Percentiles rank a stretch among this genome's conserved stretches.
Conservation (phyloP, 1,140 invertebrate species). For the Cyclina sinensis region DNA sequence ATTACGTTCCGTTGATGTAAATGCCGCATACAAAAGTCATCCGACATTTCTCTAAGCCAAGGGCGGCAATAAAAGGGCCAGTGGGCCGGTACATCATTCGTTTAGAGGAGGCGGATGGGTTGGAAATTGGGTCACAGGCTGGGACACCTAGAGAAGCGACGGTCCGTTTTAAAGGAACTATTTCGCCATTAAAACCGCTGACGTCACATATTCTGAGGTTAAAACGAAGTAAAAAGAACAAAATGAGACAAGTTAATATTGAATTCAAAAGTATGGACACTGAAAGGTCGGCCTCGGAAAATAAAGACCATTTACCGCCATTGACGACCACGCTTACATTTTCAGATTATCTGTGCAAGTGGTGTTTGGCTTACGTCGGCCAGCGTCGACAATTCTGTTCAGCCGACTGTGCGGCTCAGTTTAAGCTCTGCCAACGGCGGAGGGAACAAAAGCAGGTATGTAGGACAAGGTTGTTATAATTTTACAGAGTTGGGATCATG, state of each 20-base stretch:
- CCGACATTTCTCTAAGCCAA: conserved; percentile 20
- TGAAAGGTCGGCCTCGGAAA: background rate
- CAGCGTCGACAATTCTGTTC: conserved; percentile 66
- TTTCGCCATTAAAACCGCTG: conserved; percentile 39
- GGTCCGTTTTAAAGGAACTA: conserved; percentile 16
- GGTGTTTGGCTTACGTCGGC: conserved; percentile 64
- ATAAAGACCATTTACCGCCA: conserved; percentile 32
- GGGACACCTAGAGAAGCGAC: background rate
- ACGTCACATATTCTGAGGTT: conserved; percentile 25
- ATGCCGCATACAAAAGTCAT: conserved; percentile 63
- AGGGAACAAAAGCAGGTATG: conserved; percentile 60
- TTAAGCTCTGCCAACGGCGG: conserved; percentile 55
- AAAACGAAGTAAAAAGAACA: conserved; percentile 28
- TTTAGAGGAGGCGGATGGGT: background rate
- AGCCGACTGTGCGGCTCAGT: conserved; percentile 65
- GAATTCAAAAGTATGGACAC: conserved; percentile 53
- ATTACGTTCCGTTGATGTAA: background rate
- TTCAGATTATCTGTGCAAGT: conserved; percentile 69
- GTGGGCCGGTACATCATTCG: conserved; percentile 46
- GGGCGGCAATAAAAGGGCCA: conserved; percentile 47
- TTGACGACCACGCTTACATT: conserved; percentile 62
- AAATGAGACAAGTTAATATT: conserved; percentile 54
- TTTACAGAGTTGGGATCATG: too few relatives aligned
- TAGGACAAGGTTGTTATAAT: too few relatives aligned
- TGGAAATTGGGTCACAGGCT: background rate